Base-by-base conservation (phyloP, 2,113 vertebrate species). In the Neopipo cinnamomea region DNA sequence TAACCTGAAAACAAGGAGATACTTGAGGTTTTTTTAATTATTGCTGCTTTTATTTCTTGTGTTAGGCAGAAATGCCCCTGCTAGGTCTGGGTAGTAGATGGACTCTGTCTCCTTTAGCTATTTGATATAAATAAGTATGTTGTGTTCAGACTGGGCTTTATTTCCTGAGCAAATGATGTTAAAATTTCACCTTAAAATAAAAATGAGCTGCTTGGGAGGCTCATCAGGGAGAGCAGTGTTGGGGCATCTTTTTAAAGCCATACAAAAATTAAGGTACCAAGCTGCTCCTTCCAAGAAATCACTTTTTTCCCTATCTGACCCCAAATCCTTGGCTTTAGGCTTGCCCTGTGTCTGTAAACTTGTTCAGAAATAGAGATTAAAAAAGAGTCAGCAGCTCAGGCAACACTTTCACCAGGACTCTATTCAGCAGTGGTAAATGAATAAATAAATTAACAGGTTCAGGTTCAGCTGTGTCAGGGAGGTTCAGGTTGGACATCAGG, bases 391-490 rank as follows among this genome's bases (percentile, higher is more conserved):
- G 70, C 87, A 86, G 92, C 88, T 94, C 95, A 76, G 85, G 91
- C 73, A 56, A 70, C 25, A 42, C 95, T 90, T 91, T 89, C 93
- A 85, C 89, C 85, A 94, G 89, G 96, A 96, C 95, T 98, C 97
- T 97, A 78, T 94, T 98, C 97, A 98, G 96, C 97, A 97, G 97
- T 33, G 74, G 94, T 7, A 58, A 27, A 37, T 33, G 21, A 24
- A 25, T 39, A 49, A 74, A 42, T 41, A 14, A 35, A 12, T 18
- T 12, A 44, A 1, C 12, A 25, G 25, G 30, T 31, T 37, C 4
- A 24, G 65, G 62, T 0, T 52, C 55, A 56, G 31, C 37, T 41
- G 37, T 13, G 27, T 19, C 27, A 61, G 37, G 35, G 61, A 35
- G 16, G 24, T 20, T 31, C 4, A 24, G 47, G 47, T 0, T 47